Evolutionary conservation across 2,113 vertebrate genomes (phyloP).

Genomic region (Planiliza haematocheilus): DNA sequence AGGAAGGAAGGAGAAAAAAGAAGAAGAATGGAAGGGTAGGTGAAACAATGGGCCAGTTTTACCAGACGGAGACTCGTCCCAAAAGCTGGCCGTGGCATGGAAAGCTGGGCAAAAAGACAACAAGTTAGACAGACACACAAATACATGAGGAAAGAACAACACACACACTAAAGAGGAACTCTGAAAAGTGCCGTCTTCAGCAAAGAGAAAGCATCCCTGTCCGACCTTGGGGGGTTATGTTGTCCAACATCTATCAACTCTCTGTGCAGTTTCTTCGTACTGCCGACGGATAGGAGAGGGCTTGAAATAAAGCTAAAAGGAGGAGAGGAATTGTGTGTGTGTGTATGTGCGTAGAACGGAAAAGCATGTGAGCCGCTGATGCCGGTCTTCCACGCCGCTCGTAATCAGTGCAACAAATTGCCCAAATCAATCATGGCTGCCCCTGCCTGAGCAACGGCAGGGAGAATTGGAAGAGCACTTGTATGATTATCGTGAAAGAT

Average conservation of each 20-base stretch:
- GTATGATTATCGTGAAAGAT: constrained; percentile 86
- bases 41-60: constrained; percentile 79
- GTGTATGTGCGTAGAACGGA: constrained; percentile 25
- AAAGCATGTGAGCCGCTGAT: constrained; percentile 43
- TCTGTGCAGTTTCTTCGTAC: constrained; percentile 37
- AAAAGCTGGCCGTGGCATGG: constrained; percentile 76
- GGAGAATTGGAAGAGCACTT: constrained; percentile 73
- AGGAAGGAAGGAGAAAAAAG: constrained; percentile 16
- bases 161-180: constrained; percentile 33
- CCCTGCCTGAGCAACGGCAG: constrained; percentile 66
- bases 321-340: constrained; percentile 17
- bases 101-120: constrained; percentile 82
- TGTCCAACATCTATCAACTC: constrained; percentile 72
- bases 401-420: constrained; percentile 86
- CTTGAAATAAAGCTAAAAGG: constrained; percentile 52
- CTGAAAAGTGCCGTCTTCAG: constrained; percentile 55
- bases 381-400: constrained; percentile 69
- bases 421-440: constrained; percentile 84
- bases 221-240: constrained; percentile 62
- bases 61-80: constrained; percentile 83
- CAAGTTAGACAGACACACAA: constrained; percentile 80
- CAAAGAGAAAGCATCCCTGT: constrained; percentile 56
- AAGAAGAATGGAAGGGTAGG: constrained; percentile 1
- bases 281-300: constrained; percentile 25
- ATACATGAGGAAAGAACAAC: constrained; percentile 41